Conservation (phyloP, 2,113 vertebrate species). For the Chascanopsetta lugubris region DNA sequence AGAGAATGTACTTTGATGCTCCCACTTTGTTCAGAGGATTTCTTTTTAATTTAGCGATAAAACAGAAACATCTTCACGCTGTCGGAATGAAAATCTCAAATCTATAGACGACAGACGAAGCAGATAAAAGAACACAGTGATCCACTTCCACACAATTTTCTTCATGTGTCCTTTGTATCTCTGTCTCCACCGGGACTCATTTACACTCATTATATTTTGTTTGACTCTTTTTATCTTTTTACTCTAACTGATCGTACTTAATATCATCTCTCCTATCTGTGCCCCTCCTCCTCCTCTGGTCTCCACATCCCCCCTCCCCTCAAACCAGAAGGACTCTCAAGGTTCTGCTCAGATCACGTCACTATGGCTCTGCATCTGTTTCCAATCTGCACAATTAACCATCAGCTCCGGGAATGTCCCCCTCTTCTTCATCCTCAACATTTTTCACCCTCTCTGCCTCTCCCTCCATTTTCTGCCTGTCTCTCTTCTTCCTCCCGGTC, state of each 20-base stretch:
- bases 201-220: slow-evolving; percentile 42
- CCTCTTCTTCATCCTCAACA: slow-evolving; percentile 59
- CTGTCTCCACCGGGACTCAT: slow-evolving; percentile 28
- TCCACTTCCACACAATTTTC: slow-evolving; percentile 21
- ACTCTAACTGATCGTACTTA: slow-evolving; percentile 32
- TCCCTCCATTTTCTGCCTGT: slow-evolving; percentile 29
- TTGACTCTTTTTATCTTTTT: slow-evolving; percentile 28
- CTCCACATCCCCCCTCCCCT: slow-evolving; percentile 54
- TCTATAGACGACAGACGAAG: not conserved
- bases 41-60: too few relatives aligned
- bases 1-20: too few relatives aligned
- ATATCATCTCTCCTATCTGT: slow-evolving; percentile 57
- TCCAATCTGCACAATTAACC: slow-evolving; percentile 81
- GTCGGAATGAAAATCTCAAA: slow-evolving; percentile 12
- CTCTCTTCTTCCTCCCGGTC: slow-evolving; percentile 13
- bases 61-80: too few relatives aligned
- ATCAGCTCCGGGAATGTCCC: slow-evolving; percentile 73
- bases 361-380: slow-evolving; percentile 78
- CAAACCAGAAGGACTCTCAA: slow-evolving; percentile 73
- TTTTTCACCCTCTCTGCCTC: slow-evolving; percentile 45
- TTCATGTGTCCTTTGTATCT: slow-evolving; percentile 18
- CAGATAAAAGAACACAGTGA: slow-evolving; percentile 2
- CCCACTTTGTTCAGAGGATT: too few relatives aligned
- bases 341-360: slow-evolving; percentile 78
- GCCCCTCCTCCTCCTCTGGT: slow-evolving; percentile 19